phyloP scores from a whole-genome alignment of 2,888 invertebrate genomes.

The Prosapia bicincta region DNA sequence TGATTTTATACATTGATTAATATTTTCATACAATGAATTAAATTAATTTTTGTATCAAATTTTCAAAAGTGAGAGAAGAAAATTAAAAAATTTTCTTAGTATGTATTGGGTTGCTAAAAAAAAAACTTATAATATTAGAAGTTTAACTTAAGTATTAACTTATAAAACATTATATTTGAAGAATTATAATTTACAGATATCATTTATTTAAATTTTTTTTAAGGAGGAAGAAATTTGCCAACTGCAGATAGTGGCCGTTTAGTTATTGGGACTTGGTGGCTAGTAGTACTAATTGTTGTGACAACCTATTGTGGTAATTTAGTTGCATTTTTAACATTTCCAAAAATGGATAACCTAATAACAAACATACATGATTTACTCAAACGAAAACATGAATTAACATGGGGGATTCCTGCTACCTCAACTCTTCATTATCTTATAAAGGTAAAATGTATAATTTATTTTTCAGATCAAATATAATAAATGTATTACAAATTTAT shows the following conservation, averaged over 20 bases:
- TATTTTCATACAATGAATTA: too few relatives aligned
- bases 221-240: slow-evolving; percentile 85
- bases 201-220: slow-evolving; percentile 15
- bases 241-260: slow-evolving; percentile 81
- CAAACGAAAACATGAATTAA: slow-evolving; percentile 50
- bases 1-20: too few relatives aligned
- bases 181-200: too few relatives aligned
- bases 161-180: too few relatives aligned
- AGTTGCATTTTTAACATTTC: slow-evolving; percentile 89
- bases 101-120: too few relatives aligned
- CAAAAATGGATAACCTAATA: slow-evolving; percentile 71
- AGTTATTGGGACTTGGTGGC: slow-evolving; percentile 88
- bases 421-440: slow-evolving; percentile 70
- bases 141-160: too few relatives aligned
- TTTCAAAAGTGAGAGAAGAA: too few relatives aligned
- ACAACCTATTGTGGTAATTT: slow-evolving; percentile 91
- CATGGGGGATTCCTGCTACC: slow-evolving; percentile 73
- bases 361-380: slow-evolving; percentile 63
- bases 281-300: slow-evolving; percentile 82
- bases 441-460: slow-evolving; percentile 42
- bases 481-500: too few relatives aligned
- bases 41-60: too few relatives aligned
- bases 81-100: too few relatives aligned
- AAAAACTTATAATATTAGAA: too few relatives aligned
- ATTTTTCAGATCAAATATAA: too few relatives aligned